Base-by-base conservation (phyloP, 2,113 vertebrate species). In the Pithys albifrons region DNA sequence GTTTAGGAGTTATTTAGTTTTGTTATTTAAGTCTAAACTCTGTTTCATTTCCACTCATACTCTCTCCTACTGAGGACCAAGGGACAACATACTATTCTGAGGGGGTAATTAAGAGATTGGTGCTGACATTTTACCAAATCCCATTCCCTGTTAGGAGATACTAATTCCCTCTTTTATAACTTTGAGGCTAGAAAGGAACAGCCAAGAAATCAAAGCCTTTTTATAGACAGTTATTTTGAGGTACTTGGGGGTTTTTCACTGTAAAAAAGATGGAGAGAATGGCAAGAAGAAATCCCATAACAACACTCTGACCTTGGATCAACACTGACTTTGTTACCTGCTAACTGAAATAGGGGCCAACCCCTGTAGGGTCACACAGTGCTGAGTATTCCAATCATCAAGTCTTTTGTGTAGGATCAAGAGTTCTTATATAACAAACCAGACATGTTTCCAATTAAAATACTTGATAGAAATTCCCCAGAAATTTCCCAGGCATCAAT, bases 101-200 rank as follows among this genome's bases (percentile, higher is more conserved):
- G 58, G 33, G 41, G 58, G 70, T 91, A 87, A 93, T 87, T 85
- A 96, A 69, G 73, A 85, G 80, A 94, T 79, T n/a, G 46, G 37
- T 79, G 52, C 37, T 78, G 84, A 91, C 81, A 73, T 52, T 89
- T 88, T 37, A 89, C 70, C 66, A 93, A 89, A 79, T 48, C 37
- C 45, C 76, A 4, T 66, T 89, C 54, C 55, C 61, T 69, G 37
- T 61, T 87, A 49, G 31, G 70, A 91, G 41, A 61, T 29, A 72
- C 3, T 76, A 85, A 90, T 88, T 72, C 33, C 54, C 22, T 70
- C 69, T 82, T 59, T 75, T 23, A 52, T 45, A 49, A 85, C 76
- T 91, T 91, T 88, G 65, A 62, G 41, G 39, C 66, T 69, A 76
- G 57, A 72, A 92, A 73, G 41, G 64, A 70, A 89, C 39, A 65